phyloP scores from a whole-genome alignment of 2,797 vertebrate genomes.

The Mormyrops boulengeri region DNA sequence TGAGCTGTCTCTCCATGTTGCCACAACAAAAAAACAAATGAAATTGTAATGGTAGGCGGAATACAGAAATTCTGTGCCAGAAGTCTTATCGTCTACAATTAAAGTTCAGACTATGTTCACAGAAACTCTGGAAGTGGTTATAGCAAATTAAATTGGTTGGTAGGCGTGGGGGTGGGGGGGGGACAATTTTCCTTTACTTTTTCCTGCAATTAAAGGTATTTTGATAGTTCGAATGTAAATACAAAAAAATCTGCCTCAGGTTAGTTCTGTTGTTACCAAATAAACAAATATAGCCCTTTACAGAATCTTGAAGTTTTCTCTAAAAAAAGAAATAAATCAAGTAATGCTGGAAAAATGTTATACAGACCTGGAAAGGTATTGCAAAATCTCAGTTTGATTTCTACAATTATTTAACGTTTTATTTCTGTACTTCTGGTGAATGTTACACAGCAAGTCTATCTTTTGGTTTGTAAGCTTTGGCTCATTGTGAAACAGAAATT shows the following conservation, averaged over 20 bases:
- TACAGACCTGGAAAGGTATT: neutral
- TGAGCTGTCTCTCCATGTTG: neutral
- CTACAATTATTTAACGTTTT: neutral
- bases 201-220: conserved; percentile 5
- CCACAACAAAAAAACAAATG: neutral
- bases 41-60: neutral
- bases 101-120: neutral
- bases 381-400: neutral
- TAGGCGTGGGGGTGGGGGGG: neutral
- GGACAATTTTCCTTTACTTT: neutral
- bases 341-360: neutral
- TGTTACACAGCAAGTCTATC: neutral
- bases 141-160: neutral
- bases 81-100: neutral
- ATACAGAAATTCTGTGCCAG: neutral
- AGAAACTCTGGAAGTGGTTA: neutral
- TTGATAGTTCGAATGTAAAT: neutral
- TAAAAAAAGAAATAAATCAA: neutral
- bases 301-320: neutral
- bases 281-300: neutral
- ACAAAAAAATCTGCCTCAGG: neutral
- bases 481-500: neutral
- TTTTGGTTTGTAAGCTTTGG: neutral
- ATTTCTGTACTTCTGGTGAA: neutral
- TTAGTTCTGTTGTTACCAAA: neutral